These are phyloP conservation scores for Nymphicus hollandicus DNA, from an alignment of 2,113 vertebrate genomes.

Conservation along the genomic window DNA sequence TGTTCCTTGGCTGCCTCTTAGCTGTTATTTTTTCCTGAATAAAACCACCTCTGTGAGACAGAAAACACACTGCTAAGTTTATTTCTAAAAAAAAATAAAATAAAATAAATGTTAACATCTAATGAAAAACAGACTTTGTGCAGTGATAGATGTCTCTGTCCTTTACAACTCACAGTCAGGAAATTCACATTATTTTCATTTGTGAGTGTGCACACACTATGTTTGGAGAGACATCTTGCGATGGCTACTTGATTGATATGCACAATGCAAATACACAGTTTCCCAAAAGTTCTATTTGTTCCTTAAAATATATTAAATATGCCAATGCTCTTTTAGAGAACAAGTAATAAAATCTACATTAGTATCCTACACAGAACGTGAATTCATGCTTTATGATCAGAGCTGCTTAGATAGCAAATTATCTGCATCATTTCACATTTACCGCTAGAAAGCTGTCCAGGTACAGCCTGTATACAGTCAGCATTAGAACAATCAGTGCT, in stretches of 20 bases:
- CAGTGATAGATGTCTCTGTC: not conserved
- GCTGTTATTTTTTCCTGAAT: not conserved
- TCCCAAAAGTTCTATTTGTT: conserved; percentile 32
- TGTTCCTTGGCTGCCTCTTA: not conserved
- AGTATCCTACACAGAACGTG: conserved; percentile 22
- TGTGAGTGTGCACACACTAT: not conserved
- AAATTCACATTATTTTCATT: not conserved
- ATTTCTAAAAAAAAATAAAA: not conserved
- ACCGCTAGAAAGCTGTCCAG: conserved; percentile 44
- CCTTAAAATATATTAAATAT: conserved; percentile 46
- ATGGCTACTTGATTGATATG: not conserved
- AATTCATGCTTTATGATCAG: conserved; percentile 60
- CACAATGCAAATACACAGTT: not conserved
- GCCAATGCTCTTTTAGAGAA: conserved; percentile 14
- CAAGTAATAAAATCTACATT: conserved; percentile 61
- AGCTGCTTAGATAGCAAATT: conserved; percentile 65
- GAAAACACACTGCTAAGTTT: conserved; percentile 1
- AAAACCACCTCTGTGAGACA: not conserved
- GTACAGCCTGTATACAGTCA: conserved; percentile 36
- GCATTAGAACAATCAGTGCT: conserved; percentile 24
- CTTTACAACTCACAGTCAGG: not conserved
- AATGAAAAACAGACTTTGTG: not conserved
- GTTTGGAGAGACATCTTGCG: not conserved
- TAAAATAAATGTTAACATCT: not conserved
- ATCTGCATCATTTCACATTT: conserved; percentile 56